Base-by-base conservation (phyloP, 2,888 invertebrate genomes). In the Trachelus tabidus region DNA sequence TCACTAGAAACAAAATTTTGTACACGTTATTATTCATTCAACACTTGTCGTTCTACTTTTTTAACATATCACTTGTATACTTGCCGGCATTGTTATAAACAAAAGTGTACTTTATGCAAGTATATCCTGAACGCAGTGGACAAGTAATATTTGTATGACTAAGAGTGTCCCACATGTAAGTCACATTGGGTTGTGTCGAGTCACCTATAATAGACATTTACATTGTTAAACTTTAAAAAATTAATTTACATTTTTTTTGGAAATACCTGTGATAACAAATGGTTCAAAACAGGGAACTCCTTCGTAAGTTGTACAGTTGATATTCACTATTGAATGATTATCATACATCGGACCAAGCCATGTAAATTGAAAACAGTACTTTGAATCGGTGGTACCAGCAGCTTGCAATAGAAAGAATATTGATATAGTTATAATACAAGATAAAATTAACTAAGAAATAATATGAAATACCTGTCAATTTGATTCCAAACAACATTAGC, bases 361-460 rank as follows among this genome's bases (percentile, higher is more conserved):
- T 34, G 87, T 89, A 35, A 86, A 90, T n/a, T 82, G 75, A 75
- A 87, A 90, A 75, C 91, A 91, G 33, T 83, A 71, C 11, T 71
- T 71, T 3, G 31, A 30, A 30, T 31, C 12, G 3, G 12, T 71
- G 1, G 56, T 56, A 56, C 23, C 56, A 56, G 56, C 56, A 56
- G 56, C 71, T 71, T 71, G 31, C 9, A 71, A 33, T 71, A 3
- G 6, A 71, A n/a, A 37, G 12, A 30, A 31, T 40, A 33, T 11
- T 15, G 30, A 30, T 77, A 11, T 37, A 37, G 73, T 56, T 56
- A 23, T 56, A 23, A 56, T 56, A 56, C 9, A 23, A 56, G 9
- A 56, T 56, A 56, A 23, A 56, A 56, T 56, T 9, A 56, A 56
- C 23, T 56, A 56, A 56, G 56, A 23, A 23, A 23, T 56, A 23